Conservation (phyloP, 2,797 vertebrate species). For the Danio kyathit region DNA sequence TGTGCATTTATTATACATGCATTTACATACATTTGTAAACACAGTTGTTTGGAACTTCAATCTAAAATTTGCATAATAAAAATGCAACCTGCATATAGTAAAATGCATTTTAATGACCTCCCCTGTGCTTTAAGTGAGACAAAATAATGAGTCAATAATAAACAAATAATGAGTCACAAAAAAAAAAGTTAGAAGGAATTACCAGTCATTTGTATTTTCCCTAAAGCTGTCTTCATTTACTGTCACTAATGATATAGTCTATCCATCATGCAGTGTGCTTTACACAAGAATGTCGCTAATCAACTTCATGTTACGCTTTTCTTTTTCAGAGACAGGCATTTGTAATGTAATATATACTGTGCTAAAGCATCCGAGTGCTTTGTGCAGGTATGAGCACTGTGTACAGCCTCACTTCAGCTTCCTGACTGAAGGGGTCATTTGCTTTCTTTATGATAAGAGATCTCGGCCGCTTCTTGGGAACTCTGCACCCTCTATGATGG, state of each 20-base stretch:
- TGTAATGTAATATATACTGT: neutral
- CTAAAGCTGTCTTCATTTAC: conserved; percentile 30
- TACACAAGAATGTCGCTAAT: neutral
- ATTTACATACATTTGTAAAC: neutral
- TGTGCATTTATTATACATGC: neutral
- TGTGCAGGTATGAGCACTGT: conserved; percentile 56
- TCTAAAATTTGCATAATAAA: neutral
- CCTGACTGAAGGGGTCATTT: conserved; percentile 70
- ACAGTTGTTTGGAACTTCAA: neutral
- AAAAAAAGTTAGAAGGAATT: neutral
- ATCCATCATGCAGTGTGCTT: conserved; percentile 6
- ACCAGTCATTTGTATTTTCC: conserved; percentile 1
- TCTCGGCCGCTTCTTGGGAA: conserved; percentile 60
- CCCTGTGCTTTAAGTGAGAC: neutral
- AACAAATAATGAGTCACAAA: conserved; percentile 15
- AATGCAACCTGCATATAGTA: neutral
- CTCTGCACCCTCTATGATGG: conserved; percentile 65
- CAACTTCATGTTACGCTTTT: neutral
- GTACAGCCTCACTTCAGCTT: conserved; percentile 70
- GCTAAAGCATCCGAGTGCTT: conserved; percentile 36
- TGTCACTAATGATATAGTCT: conserved; percentile 17
- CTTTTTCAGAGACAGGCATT: neutral
- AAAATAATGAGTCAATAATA: neutral
- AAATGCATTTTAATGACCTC: conserved; percentile 12
- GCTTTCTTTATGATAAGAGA: conserved; percentile 72